These are phyloP conservation scores for Parazoanthus swiftii DNA, from an alignment of 92 coral and sea anemone species.

Conservation along the genomic window DNA sequence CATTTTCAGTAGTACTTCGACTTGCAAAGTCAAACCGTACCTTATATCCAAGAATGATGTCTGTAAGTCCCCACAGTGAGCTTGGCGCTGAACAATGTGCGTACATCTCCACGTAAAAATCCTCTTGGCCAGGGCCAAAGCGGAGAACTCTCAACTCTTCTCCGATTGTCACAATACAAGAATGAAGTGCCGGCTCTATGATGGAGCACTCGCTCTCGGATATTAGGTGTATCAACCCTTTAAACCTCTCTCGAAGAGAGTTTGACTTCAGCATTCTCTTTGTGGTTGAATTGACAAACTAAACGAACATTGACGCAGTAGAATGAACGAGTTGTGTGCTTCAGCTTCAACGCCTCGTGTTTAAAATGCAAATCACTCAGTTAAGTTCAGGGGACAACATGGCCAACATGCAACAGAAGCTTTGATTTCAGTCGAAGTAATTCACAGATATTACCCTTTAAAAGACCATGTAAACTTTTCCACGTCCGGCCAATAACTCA, in stretches of 20 bases:
- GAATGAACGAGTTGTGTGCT: not conserved
- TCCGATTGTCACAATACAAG: constrained; percentile 34
- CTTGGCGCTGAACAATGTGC: not conserved
- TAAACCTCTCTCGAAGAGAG: constrained; percentile 24
- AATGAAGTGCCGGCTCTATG: constrained; percentile 23
- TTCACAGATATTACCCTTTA: not conserved
- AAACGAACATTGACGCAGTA: too few relatives aligned
- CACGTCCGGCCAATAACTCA: not conserved
- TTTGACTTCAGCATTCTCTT: not conserved
- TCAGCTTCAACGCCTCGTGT: not conserved
- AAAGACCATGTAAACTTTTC: not conserved
- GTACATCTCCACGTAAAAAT: constrained; percentile 37
- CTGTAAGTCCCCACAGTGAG: constrained; percentile 31
- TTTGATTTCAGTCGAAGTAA: not conserved
- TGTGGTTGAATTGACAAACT: not conserved
- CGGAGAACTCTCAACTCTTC: constrained; percentile 29
- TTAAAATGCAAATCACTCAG: not conserved
- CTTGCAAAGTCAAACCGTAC: not conserved
- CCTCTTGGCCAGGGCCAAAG: constrained; percentile 34
- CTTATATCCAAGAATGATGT: constrained; percentile 37
- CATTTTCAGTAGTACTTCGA: too few relatives aligned
- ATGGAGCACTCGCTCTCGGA: constrained; percentile 14
- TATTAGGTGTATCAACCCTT: constrained; percentile 19
- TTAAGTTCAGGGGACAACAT: not conserved
- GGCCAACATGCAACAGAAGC: not conserved